Evolutionary conservation across 64 coral and sea anemone genomes (phyloP), one percentile per base, ranked within the genome.

Genomic region (Actinia tenebrosa): DNA sequence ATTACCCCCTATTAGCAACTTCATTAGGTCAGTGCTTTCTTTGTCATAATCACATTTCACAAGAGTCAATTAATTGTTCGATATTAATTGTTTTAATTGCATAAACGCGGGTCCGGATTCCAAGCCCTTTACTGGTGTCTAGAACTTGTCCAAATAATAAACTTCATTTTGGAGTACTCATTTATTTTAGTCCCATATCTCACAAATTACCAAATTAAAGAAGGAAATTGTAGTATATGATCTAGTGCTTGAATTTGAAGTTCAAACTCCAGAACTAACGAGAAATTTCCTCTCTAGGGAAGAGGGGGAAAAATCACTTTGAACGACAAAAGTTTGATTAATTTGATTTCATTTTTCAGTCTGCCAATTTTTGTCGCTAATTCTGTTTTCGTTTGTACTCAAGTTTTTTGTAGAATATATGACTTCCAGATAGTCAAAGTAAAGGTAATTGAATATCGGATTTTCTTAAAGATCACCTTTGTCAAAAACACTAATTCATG

Each of bases 31-130:
- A 75, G 9, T 75, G 69, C 69, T 75, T 30, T 75, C 45, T 11
- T 81, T 81, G 79, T 81, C 16, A 14, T 53, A 22, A 81, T 81
- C 79, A 53, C 44, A 53, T 53, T 81, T 81, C 22, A 81, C 50
- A 25, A 30, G 50, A 13, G 43, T 22, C 44, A 50, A 81, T 53
- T 81, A 81, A 81, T 81, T 81, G 79, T 81, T 23, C 7, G 10
- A 18, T 10, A 50, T 81, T 81, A 50, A 81, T 81, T 81, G 79
- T 53, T 53, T 81, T 81, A 81, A 81, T 81, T 20, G 79, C 53
- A 19, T 50, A 45, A 53, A 53, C 22, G 79, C n/a, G 43, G 79
- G 16, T 50, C 79, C 79, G 79, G 79, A 81, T 50, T 81, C 50
- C 11, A 16, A 45, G 5, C 7, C 79, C 8, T 53, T 81, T 81